Conservation (phyloP, 2,888 invertebrate species). For the Lycaena phlaeas region DNA sequence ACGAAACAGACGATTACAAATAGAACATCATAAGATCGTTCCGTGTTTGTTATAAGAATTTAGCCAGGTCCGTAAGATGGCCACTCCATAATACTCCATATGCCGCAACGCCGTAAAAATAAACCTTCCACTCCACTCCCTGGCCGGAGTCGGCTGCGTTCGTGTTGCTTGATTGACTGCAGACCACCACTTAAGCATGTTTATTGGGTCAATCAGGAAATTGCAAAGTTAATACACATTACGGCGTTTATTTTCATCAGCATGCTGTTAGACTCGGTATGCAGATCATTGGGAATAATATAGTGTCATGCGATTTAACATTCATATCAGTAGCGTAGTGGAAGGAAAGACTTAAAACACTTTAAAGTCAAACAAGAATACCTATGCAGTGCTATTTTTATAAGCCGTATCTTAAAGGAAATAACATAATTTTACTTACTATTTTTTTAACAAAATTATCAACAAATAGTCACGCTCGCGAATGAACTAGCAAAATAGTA, state of each 20-base stretch:
- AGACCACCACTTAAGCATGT: constrained; percentile 45
- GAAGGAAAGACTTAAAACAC: too few species aligned
- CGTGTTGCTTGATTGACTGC: constrained; percentile 49
- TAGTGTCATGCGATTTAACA: too few species aligned
- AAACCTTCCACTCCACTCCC: constrained; percentile 29
- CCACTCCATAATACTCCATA: constrained; percentile 30
- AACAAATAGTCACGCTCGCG: too few species aligned
- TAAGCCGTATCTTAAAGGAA: too few species aligned
- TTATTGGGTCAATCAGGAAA: constrained; percentile 60
- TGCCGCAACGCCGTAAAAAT: constrained; percentile 54
- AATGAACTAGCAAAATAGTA: too few species aligned
- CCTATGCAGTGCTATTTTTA: too few species aligned
- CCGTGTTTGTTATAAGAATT: constrained; percentile 12
- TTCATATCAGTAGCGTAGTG: too few species aligned
- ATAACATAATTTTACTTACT: too few species aligned
- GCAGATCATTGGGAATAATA: background rate
- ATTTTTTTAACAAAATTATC: too few species aligned
- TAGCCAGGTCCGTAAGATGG: constrained; percentile 15
- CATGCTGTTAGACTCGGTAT: constrained; percentile 20
- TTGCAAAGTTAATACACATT: constrained; percentile 34
- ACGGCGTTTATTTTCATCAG: constrained; percentile 45
- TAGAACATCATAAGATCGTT: constrained; percentile 11
- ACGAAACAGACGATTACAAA: background rate
- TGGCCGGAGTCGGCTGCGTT: constrained; percentile 33
- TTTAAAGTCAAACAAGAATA: too few species aligned